Conservation (phyloP, 2,888 invertebrate genomes). For the Augochlorella aurata region DNA sequence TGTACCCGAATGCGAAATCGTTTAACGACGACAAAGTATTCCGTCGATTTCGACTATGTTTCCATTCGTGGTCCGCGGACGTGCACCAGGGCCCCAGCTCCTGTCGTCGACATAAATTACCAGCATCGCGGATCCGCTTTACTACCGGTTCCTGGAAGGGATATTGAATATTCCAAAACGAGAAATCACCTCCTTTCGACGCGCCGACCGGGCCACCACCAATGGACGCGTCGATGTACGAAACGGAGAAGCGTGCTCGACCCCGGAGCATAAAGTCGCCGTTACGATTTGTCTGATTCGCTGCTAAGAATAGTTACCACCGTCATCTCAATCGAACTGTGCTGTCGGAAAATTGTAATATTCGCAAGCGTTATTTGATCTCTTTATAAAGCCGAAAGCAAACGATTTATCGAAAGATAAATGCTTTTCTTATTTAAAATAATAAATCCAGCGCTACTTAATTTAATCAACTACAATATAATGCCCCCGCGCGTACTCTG, state of each 20-base stretch:
- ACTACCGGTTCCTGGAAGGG: slow-evolving; percentile 62
- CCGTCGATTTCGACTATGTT: slow-evolving; percentile 41
- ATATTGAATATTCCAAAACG: slow-evolving; percentile 45
- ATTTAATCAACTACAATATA: too few species aligned
- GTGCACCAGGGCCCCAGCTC: slow-evolving; percentile 17
- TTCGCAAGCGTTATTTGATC: too few species aligned
- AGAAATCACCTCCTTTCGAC: slow-evolving; percentile 28
- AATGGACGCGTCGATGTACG: not conserved
- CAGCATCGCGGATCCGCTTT: slow-evolving; percentile 38
- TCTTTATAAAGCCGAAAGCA: too few species aligned
- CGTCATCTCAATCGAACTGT: not conserved
- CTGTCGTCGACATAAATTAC: slow-evolving; percentile 68
- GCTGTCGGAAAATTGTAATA: too few species aligned
- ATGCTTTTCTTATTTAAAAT: too few species aligned
- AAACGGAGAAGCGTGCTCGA: not conserved
- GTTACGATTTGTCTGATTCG: not conserved
- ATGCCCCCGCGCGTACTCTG: too few species aligned
- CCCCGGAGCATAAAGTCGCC: not conserved
- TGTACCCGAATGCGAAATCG: slow-evolving; percentile 73
- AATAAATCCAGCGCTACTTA: too few species aligned
- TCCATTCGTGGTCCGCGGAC: slow-evolving; percentile 20
- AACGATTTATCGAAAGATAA: too few species aligned
- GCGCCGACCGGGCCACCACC: not conserved
- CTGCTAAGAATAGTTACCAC: not conserved
- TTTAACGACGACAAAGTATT: slow-evolving; percentile 79